Conservation (phyloP, 2,888 invertebrate species). For the Phasia obesa region DNA sequence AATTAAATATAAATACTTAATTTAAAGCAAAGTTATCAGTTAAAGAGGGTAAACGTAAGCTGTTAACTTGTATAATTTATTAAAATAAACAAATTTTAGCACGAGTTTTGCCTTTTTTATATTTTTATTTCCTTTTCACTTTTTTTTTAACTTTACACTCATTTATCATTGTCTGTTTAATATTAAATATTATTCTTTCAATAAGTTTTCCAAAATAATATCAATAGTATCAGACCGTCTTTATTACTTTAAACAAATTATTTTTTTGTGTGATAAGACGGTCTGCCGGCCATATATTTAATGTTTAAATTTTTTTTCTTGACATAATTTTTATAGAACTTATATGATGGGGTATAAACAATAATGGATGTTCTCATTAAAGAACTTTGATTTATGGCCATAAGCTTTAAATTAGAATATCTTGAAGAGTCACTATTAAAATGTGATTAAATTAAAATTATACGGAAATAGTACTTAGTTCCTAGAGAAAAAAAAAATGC, state of each 20-base stretch:
- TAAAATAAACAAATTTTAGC: neutral
- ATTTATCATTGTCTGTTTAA: constrained; percentile 40
- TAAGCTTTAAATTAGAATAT: neutral
- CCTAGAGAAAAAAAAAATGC: neutral
- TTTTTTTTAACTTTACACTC: neutral
- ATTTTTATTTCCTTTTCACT: neutral
- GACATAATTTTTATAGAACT: constrained; percentile 3
- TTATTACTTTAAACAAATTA: neutral
- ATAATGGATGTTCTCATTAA: neutral
- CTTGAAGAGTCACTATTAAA: neutral
- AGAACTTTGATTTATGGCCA: neutral
- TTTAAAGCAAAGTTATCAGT: constrained; percentile 47
- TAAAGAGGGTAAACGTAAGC: constrained; percentile 1
- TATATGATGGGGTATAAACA: neutral
- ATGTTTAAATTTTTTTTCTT: neutral
- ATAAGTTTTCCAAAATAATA: constrained; percentile 23
- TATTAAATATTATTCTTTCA: constrained; percentile 33
- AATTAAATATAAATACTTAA: constrained; percentile 30
- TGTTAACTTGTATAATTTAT: constrained; percentile 8
- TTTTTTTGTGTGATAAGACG: constrained; percentile 8
- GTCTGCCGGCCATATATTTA: neutral
- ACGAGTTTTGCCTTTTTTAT: constrained; percentile 4
- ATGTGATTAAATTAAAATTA: neutral
- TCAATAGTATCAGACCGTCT: neutral
- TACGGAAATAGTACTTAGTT: neutral